Evolutionary conservation across 2,888 invertebrate genomes (phyloP).

Genomic region (Epinotia brunnichana): DNA sequence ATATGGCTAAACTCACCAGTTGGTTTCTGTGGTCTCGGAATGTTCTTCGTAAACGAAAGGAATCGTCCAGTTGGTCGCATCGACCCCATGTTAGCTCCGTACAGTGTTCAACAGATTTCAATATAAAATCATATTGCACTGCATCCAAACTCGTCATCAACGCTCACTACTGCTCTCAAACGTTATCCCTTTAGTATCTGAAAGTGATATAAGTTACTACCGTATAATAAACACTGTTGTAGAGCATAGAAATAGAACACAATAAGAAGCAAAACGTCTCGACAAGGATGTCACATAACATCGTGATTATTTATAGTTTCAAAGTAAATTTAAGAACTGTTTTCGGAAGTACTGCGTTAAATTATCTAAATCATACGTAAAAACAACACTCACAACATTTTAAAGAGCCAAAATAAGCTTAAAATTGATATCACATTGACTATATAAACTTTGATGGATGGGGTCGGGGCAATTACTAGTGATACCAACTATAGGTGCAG

Average conservation of each 20-base stretch:
- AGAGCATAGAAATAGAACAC: conserved; percentile 68
- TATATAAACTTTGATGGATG: conserved; percentile 53
- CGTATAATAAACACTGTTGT: conserved; percentile 59
- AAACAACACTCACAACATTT: conserved; percentile 51
- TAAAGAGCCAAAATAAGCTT: conserved; percentile 37
- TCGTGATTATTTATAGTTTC: conserved; percentile 47
- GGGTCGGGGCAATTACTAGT: conserved; percentile 47
- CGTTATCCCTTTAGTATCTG: conserved; percentile 64
- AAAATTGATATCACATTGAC: conserved; percentile 43
- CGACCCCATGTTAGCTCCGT: conserved; percentile 80
- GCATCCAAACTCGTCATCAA: conserved; percentile 38
- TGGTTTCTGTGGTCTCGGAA: conserved; percentile 83
- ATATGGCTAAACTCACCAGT: conserved; percentile 67
- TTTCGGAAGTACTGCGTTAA: background rate
- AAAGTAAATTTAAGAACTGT: conserved; percentile 22
- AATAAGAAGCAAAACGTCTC: conserved; percentile 64
- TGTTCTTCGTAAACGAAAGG: conserved; percentile 84
- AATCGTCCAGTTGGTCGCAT: conserved; percentile 85
- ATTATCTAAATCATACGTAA: background rate
- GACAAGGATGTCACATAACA: conserved; percentile 49
- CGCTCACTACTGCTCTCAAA: conserved; percentile 48
- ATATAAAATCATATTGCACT: conserved; percentile 62
- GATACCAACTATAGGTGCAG: conserved; percentile 15
- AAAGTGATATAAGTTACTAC: conserved; percentile 59
- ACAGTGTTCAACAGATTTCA: conserved; percentile 55